These are phyloP conservation scores for Tinea pellionella DNA, from an alignment of 2,888 invertebrate species.

Conservation along the genomic window DNA sequence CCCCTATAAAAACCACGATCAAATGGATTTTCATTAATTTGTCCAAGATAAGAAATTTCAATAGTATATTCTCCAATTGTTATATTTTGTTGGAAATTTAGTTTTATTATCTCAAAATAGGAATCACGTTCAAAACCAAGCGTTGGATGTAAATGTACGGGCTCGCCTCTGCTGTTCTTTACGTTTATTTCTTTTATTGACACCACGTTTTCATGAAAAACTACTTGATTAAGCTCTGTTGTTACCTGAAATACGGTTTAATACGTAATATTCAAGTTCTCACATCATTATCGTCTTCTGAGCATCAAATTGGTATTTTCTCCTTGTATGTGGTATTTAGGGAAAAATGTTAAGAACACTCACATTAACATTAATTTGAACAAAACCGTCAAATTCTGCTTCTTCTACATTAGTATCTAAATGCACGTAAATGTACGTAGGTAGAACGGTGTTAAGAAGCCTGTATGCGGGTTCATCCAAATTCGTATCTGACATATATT, in stretches of 20 bases:
- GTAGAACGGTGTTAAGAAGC: slow-evolving; percentile 37
- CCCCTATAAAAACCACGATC: slow-evolving; percentile 60
- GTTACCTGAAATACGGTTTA: slow-evolving; percentile 42
- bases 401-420: slow-evolving; percentile 42
- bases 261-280: too few species aligned
- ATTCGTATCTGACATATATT: slow-evolving; percentile 34
- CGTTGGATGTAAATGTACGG: slow-evolving; percentile 31
- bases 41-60: slow-evolving; percentile 35
- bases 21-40: slow-evolving; percentile 45
- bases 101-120: slow-evolving; percentile 42
- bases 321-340: too few species aligned
- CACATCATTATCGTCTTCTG: too few species aligned
- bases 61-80: slow-evolving; percentile 39
- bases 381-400: slow-evolving; percentile 37
- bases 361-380: slow-evolving; percentile 35
- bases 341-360: too few species aligned
- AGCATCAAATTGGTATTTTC: too few species aligned
- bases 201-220: slow-evolving; percentile 51
- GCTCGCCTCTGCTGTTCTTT: slow-evolving; percentile 20
- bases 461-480: slow-evolving; percentile 43
- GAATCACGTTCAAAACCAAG: slow-evolving; percentile 35
- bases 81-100: slow-evolving; percentile 37
- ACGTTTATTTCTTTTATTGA: slow-evolving; percentile 34
- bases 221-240: slow-evolving; percentile 39
- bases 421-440: slow-evolving; percentile 33